Evolutionary conservation across 2,797 vertebrate genomes (phyloP).

Genomic region (Sebastes glaucus): DNA sequence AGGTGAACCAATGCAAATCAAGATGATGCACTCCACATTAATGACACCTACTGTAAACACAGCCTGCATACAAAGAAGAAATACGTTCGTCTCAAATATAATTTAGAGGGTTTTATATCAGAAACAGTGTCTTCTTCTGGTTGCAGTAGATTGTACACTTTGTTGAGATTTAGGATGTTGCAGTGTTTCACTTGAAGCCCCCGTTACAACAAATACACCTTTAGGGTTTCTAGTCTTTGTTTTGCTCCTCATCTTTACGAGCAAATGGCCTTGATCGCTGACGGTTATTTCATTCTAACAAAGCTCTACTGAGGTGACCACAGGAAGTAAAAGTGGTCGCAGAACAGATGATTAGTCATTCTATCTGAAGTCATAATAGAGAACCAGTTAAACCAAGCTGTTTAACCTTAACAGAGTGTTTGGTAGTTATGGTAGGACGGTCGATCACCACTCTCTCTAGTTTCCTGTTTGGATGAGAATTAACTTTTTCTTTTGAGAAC

Average conservation of each 20-base stretch:
- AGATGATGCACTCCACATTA: background rate
- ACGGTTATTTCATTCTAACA: background rate
- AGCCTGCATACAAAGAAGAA: background rate
- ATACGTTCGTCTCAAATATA: background rate
- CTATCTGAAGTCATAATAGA: too few species aligned
- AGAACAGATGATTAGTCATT: background rate
- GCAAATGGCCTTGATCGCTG: background rate
- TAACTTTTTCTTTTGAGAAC: background rate
- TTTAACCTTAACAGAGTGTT: too few species aligned
- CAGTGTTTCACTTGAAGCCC: background rate
- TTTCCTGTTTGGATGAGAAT: background rate
- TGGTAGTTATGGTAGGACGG: too few species aligned
- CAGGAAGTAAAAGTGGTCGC: background rate
- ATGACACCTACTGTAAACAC: background rate
- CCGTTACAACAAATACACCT: background rate
- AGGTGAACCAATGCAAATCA: slow-evolving; percentile 7
- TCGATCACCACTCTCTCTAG: background rate
- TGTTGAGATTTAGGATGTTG: background rate
- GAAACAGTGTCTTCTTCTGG: background rate
- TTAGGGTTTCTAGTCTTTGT: background rate
- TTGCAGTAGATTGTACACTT: background rate
- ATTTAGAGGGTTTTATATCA: background rate
- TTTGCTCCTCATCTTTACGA: background rate
- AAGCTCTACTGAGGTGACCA: background rate
- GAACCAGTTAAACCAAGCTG: too few species aligned